Evolutionary conservation across 1,140 invertebrate species (phyloP), one percentile per base, ranked within the genome.

Genomic region (Episyrphus balteatus): DNA sequence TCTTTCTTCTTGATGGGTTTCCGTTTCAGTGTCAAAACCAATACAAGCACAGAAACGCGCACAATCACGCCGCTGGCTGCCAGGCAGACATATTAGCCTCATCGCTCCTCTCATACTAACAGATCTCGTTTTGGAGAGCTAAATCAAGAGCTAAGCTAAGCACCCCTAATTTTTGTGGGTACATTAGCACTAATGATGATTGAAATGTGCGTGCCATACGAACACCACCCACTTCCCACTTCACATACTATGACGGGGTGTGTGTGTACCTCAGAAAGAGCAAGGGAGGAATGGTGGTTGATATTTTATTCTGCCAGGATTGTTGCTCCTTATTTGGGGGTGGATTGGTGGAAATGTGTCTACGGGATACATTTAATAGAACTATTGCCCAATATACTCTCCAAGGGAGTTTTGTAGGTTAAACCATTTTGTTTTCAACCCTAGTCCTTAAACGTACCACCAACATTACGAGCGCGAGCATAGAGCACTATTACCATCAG

Each of bases 111-210:
- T 14, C 17, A 41, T 14, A 18, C 6, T 19, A 41, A 21, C 40
- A 41, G 40, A 17, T 17, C 40, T 41, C 2, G 12, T 41, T 13
- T 14, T 43, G 30, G 15, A 43, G 26, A 21, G 32, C 44, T 37
- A 50, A 50, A 50, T 46, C 43, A 46, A 50, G 48, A 50, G 48
- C 48, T 44, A 36, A 46, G 57, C 47, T 51, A 61, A 57, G 54
- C 55, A 55, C 55, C 55, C 55, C 58, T 59, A 63, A 66, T 66
- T 62, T 59, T 62, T 66, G 63, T 66, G 63, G 63, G 63, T 66
- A 66, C 59, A 66, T 66, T 66, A 66, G 62, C 54, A 49, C 62
- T 66, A 66, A 66, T 66, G 62, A 66, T 66, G 62, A 66, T 66
- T 66, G 62, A 66, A 66, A 66, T 62, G 62, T 52, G 48, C 36